Percentiles rank a stretch among this genome's conserved stretches.
These are phyloP conservation scores for Taxidea taxus DNA, from an alignment of 2,113 vertebrate genomes.

Conservation along the genomic window DNA sequence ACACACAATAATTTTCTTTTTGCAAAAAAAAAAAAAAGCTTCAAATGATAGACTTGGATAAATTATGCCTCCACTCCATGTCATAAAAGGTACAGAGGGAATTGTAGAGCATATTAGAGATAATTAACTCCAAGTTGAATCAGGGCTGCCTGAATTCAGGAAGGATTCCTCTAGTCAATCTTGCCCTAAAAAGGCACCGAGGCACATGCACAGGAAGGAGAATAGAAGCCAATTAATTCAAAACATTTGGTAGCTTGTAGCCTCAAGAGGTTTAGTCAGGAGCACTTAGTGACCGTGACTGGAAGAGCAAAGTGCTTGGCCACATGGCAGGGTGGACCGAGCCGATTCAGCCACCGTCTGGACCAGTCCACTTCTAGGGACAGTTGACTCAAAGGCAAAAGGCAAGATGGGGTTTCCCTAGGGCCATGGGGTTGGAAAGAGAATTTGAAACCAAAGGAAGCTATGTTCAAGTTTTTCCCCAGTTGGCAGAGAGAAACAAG, in stretches of 20 bases:
- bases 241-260: conserved; percentile 79
- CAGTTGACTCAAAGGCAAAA: neutral
- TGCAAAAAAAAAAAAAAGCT: neutral
- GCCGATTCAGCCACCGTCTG: neutral
- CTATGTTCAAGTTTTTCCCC: neutral
- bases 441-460: neutral
- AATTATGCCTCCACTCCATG: conserved; percentile 47
- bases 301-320: conserved; percentile 12
- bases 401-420: neutral
- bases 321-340: neutral
- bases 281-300: conserved; percentile 64
- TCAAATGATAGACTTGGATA: conserved; percentile 42
- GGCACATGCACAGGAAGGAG: conserved; percentile 69
- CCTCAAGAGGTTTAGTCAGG: conserved; percentile 73
- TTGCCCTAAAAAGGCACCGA: conserved; percentile 74
- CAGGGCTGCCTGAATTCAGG: conserved; percentile 53
- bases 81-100: conserved; percentile 66
- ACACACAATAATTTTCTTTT: neutral
- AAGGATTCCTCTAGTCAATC: conserved; percentile 75
- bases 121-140: conserved; percentile 65
- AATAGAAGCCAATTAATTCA: conserved; percentile 77
- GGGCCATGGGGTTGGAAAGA: neutral
- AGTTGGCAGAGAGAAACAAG: neutral
- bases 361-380: neutral
- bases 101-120: conserved; percentile 72